Conservation (phyloP, 1,140 invertebrate species). For the Bombus polaris region DNA sequence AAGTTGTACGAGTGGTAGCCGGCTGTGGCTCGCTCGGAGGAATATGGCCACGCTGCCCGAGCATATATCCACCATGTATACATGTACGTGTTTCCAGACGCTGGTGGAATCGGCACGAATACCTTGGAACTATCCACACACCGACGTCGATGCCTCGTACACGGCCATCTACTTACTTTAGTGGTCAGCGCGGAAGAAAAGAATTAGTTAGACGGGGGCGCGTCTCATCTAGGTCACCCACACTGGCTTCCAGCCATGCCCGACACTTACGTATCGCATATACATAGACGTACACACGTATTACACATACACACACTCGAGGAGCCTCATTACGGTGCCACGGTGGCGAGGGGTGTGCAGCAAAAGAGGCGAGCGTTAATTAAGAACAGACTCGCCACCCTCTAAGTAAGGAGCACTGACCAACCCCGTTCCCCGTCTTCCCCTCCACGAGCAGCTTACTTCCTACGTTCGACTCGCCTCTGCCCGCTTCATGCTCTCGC, state of each 20-base stretch:
- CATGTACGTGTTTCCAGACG: constrained; percentile 12
- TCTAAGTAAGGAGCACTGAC: constrained; percentile 81
- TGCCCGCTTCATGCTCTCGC: constrained; percentile 65
- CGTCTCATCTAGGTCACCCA: constrained; percentile 82
- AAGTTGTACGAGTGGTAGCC: constrained; percentile 38
- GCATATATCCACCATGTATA: constrained; percentile 11
- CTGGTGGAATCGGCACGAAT: neutral
- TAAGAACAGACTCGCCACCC: constrained; percentile 83
- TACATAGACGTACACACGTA: constrained; percentile 69
- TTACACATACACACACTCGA: constrained; percentile 62
- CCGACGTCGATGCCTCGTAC: constrained; percentile 64
- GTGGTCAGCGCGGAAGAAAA: constrained; percentile 81
- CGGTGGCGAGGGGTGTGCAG: constrained; percentile 80
- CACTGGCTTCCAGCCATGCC: constrained; percentile 61
- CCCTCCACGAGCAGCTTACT: constrained; percentile 52
- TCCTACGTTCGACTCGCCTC: constrained; percentile 45
- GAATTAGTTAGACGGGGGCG: constrained; percentile 82
- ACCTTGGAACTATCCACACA: constrained; percentile 33
- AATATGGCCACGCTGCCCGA: constrained; percentile 50
- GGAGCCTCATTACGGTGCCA: constrained; percentile 80
- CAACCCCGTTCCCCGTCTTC: constrained; percentile 64
- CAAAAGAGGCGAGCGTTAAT: constrained; percentile 83
- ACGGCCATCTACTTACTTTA: constrained; percentile 82
- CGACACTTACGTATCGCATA: constrained; percentile 66
- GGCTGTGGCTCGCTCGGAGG: constrained; percentile 19